A percentile compares a stretch with the other conserved stretches of the same genome.
Evolutionary conservation across 2,797 vertebrate species (phyloP).

Genomic region (Poeciliopsis infans): DNA sequence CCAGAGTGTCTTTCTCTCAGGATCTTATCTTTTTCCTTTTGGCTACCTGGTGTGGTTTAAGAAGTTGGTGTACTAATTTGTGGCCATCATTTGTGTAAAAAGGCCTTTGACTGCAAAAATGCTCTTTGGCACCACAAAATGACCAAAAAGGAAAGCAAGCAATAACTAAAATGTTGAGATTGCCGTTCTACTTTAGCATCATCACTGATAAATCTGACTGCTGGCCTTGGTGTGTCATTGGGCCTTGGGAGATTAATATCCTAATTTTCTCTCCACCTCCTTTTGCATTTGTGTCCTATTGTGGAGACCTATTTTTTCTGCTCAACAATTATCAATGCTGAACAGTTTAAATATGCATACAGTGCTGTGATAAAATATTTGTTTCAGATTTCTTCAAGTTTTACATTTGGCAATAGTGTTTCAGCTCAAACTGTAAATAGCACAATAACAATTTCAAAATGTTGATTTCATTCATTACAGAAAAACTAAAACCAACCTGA

Average conservation of each 20-base stretch:
- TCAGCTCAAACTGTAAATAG: neutral
- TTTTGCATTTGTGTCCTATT: constrained; percentile 31
- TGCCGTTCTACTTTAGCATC: constrained; percentile 70
- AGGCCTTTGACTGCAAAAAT: constrained; percentile 74
- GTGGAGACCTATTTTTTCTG: constrained; percentile 22
- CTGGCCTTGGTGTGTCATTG: constrained; percentile 25
- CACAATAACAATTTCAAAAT: neutral
- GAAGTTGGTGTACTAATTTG: constrained; percentile 53
- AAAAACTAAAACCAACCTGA: neutral
- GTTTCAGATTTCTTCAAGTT: neutral
- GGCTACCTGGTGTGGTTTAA: constrained; percentile 60
- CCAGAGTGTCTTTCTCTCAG: constrained; percentile 74
- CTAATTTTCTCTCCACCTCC: neutral
- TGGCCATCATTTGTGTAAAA: constrained; percentile 49
- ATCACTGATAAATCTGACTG: constrained; percentile 67
- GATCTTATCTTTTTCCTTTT: constrained; percentile 78
- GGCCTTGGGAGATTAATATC: constrained; percentile 59
- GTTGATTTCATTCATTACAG: neutral
- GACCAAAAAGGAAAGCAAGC: constrained; percentile 75
- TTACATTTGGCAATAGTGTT: neutral
- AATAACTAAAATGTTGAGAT: constrained; percentile 68
- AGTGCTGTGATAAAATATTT: constrained; percentile 41
- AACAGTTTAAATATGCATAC: constrained; percentile 40
- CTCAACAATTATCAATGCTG: constrained; percentile 10
- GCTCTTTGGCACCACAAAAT: constrained; percentile 50